Evolutionary conservation across 2,888 invertebrate species (phyloP).

Genomic region (Apamea crenata): DNA sequence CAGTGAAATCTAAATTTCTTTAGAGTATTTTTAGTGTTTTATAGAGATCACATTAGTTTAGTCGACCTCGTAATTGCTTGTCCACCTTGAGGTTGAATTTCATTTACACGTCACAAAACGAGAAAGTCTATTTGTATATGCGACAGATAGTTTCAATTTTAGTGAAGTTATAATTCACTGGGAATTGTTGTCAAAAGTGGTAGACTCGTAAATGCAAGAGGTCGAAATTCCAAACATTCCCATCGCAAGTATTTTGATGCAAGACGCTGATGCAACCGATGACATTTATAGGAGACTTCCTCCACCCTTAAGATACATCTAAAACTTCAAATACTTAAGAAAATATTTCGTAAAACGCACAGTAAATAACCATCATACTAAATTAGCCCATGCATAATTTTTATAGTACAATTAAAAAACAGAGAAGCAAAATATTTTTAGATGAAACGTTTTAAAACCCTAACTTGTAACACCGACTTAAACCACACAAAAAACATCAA

Average conservation of each 20-base stretch:
- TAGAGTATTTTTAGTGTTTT: neutral
- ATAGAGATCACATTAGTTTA: neutral
- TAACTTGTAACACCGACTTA: constrained; percentile 16
- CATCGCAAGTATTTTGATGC: neutral
- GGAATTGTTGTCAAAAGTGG: neutral
- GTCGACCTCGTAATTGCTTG: neutral
- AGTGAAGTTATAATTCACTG: neutral
- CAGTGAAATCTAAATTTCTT: neutral
- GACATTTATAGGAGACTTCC: neutral
- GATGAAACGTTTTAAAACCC: constrained; percentile 17
- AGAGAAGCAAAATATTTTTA: constrained; percentile 8
- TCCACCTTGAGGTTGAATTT: too few species aligned
- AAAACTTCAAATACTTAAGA: neutral
- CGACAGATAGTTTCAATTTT: neutral
- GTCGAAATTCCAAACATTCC: neutral
- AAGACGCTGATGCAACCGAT: neutral
- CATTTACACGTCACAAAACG: too few species aligned
- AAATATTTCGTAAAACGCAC: neutral
- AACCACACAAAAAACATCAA: constrained; percentile 8
- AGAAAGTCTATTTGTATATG: too few species aligned
- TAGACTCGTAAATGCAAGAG: neutral
- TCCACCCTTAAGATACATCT: neutral
- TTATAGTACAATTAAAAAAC: constrained; percentile 34
- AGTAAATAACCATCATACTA: constrained; percentile 46
- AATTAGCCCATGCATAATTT: constrained; percentile 41